A percentile compares a stretch with the other conserved stretches of the same genome.
Conservation (phyloP, 2,113 vertebrate genomes). For the Synchiropus splendidus region DNA sequence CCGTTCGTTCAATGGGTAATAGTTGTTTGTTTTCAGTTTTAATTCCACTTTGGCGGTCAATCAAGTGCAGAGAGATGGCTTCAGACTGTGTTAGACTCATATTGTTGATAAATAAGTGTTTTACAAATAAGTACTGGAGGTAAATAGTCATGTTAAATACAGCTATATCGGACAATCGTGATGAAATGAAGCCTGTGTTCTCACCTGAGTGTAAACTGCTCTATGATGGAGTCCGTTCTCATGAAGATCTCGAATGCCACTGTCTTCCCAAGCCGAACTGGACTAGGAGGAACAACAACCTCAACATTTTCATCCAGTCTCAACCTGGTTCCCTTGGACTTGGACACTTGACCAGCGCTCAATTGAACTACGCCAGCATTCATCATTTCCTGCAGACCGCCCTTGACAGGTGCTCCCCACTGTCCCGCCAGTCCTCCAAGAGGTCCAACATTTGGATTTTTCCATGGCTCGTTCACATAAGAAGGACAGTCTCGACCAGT, state of each 20-base stretch:
- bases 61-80: too few species aligned
- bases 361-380: slow-evolving; percentile 80
- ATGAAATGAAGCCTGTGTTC: slow-evolving; percentile 6
- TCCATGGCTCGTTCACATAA: slow-evolving; percentile 67
- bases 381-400: slow-evolving; percentile 59
- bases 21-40: too few species aligned
- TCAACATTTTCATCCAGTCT: slow-evolving; percentile 77
- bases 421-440: slow-evolving; percentile 47
- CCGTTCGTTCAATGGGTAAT: too few species aligned
- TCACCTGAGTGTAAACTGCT: slow-evolving; percentile 81
- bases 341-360: slow-evolving; percentile 60
- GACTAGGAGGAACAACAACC: slow-evolving; percentile 75
- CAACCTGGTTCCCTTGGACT: slow-evolving; percentile 64
- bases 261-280: slow-evolving; percentile 77
- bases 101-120: too few species aligned
- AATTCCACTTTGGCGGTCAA: too few species aligned
- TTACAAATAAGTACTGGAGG: too few species aligned
- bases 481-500: slow-evolving; percentile 68
- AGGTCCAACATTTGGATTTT: slow-evolving; percentile 55
- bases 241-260: slow-evolving; percentile 80
- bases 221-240: slow-evolving; percentile 64
- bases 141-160: too few species aligned
- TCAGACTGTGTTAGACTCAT: too few species aligned
- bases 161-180: too few species aligned
- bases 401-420: slow-evolving; percentile 52